Evolutionary conservation across 2,888 invertebrate species (phyloP).

Genomic region (Melinaea marsaeus): DNA sequence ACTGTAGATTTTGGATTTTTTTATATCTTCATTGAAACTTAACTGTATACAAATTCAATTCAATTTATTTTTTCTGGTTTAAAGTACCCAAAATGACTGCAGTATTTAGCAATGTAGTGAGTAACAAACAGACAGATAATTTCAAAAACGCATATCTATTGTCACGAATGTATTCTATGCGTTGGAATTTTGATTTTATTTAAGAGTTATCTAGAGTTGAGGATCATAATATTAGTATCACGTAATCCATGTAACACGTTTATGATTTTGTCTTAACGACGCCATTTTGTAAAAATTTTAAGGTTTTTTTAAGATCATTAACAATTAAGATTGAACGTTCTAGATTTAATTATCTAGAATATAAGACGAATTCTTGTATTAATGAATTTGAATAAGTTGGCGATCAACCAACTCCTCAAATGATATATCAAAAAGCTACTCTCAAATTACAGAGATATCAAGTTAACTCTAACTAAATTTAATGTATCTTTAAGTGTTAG

Average conservation of each 20-base stretch:
- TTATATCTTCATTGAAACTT: no score
- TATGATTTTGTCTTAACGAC: slow-evolving; percentile 14
- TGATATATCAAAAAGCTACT: no score
- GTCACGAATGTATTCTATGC: slow-evolving; percentile 1
- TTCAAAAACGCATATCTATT: no score
- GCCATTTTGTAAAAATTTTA: not conserved
- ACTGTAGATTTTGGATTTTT: no score
- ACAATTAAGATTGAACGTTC: not conserved
- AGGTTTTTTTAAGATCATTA: not conserved
- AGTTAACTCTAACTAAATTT: not conserved
- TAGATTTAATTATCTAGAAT: not conserved
- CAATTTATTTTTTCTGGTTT: no score
- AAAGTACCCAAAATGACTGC: no score
- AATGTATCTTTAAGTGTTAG: not conserved
- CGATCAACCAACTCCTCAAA: no score
- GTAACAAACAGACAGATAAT: no score
- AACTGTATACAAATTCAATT: no score
- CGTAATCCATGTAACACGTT: slow-evolving; percentile 9
- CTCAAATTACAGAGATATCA: not conserved
- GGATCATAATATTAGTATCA: slow-evolving; percentile 1
- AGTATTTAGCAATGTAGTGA: no score
- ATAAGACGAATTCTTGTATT: not conserved
- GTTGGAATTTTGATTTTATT: slow-evolving; percentile 6
- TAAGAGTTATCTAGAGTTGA: not conserved
- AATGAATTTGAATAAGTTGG: not conserved